These are phyloP conservation scores for Anguilla marmorata DNA, from an alignment of 2,797 vertebrate genomes.

Conservation along the genomic window DNA sequence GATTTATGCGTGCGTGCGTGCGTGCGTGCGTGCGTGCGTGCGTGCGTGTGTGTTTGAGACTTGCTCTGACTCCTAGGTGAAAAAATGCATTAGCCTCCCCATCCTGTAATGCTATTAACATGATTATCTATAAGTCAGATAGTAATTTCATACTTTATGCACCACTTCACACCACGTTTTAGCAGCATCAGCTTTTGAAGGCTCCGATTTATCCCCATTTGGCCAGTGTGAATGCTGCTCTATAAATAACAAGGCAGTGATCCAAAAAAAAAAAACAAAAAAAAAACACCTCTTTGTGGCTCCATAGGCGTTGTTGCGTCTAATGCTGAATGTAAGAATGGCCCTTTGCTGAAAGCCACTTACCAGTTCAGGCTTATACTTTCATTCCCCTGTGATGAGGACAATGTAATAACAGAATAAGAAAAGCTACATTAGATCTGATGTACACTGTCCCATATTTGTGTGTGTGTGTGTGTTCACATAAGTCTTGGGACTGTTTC, in stretches of 20 bases:
- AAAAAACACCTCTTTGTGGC: slow-evolving; percentile 60
- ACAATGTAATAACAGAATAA: slow-evolving; percentile 92
- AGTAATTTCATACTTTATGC: slow-evolving; percentile 20
- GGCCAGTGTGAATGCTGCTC: slow-evolving; percentile 74
- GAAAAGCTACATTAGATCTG: slow-evolving; percentile 80
- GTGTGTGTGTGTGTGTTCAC: slow-evolving; percentile 19
- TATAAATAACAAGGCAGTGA: slow-evolving; percentile 83
- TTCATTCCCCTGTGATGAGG: slow-evolving; percentile 84
- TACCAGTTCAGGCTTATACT: slow-evolving; percentile 83
- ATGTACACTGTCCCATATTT: slow-evolving; percentile 71
- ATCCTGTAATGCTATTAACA: slow-evolving; percentile 5
- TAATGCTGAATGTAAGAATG: slow-evolving; percentile 69
- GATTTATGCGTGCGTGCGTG: too few species aligned
- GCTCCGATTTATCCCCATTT: slow-evolving; percentile 80
- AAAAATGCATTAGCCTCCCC: slow-evolving; percentile 7
- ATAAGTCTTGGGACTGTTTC: background rate
- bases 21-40: background rate
- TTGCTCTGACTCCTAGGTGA: background rate
- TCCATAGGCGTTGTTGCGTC: slow-evolving; percentile 7
- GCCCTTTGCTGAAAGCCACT: slow-evolving; percentile 81
- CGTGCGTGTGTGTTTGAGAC: background rate
- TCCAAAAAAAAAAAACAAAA: slow-evolving; percentile 58
- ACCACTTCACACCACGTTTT: slow-evolving; percentile 9
- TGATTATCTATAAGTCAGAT: slow-evolving; percentile 10
- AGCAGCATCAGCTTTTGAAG: slow-evolving; percentile 35